Percentiles rank a stretch among this genome's conserved stretches.
These are phyloP conservation scores for Neotoma lepida DNA, from an alignment of 2,113 vertebrate species.

Conservation along the genomic window DNA sequence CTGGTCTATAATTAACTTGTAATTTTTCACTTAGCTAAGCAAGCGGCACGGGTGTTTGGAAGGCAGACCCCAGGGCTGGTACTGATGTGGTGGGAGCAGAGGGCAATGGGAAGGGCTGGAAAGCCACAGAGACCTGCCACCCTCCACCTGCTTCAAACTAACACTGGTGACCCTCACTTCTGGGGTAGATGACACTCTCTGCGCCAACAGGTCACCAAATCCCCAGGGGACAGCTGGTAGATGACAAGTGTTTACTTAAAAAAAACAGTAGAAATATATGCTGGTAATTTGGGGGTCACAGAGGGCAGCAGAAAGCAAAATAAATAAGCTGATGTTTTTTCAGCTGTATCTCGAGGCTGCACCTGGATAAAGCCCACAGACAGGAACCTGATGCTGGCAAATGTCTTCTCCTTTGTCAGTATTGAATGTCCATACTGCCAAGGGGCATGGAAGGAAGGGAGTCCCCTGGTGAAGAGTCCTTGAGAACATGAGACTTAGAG, in stretches of 20 bases:
- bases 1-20: neutral
- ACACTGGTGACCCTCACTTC: neutral
- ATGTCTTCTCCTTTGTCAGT: fast-evolving
- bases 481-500: fast-evolving
- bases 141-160: too few species aligned
- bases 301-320: neutral
- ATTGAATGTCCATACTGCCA: fast-evolving
- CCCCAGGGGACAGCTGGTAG: neutral
- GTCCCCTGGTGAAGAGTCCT: fast-evolving
- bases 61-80: too few species aligned
- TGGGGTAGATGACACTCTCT: neutral
- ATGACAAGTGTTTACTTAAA: neutral
- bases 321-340: neutral
- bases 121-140: neutral
- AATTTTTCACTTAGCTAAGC: neutral
- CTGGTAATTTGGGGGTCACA: neutral
- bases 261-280: neutral
- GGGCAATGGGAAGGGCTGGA: neutral
- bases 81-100: fast-evolving
- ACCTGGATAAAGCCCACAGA: neutral
- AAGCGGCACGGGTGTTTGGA: fast-evolving
- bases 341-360: neutral
- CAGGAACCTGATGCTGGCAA: neutral
- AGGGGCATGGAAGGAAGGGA: too few species aligned
- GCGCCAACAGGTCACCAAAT: neutral